These are phyloP conservation scores for Erpetoichthys calabaricus DNA, from an alignment of 2,797 vertebrate species.

Conservation along the genomic window DNA sequence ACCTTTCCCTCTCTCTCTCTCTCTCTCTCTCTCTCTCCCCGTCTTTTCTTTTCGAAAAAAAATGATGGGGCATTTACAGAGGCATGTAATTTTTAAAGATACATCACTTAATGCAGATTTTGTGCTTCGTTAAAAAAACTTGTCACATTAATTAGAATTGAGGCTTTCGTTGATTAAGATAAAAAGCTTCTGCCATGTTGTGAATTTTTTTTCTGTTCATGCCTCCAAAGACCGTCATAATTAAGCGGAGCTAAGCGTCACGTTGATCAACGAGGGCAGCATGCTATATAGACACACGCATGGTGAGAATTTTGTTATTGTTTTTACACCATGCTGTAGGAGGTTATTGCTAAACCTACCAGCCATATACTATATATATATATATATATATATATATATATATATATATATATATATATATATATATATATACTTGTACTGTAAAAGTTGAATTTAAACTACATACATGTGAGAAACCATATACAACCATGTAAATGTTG, in stretches of 20 bases:
- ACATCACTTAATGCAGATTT: constrained; percentile 44
- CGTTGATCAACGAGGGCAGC: too few relatives aligned
- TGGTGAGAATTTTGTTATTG: too few relatives aligned
- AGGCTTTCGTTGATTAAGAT: constrained; percentile 55
- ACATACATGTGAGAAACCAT: too few relatives aligned
- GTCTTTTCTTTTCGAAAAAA: constrained; percentile 23
- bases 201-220: constrained; percentile 14
- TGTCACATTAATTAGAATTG: constrained; percentile 60
- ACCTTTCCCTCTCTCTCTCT: constrained; percentile 20
- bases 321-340: too few relatives aligned
- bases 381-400: too few relatives aligned
- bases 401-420: too few relatives aligned
- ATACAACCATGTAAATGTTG: too few relatives aligned
- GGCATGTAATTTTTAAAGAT: constrained; percentile 27
- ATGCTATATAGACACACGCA: too few relatives aligned
- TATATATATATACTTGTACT: too few relatives aligned
- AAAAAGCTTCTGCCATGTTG: constrained; percentile 36
- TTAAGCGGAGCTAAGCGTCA: constrained; percentile 38
- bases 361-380: too few relatives aligned
- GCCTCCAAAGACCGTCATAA: constrained; percentile 46
- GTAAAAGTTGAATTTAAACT: too few relatives aligned
- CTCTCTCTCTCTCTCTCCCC: background rate
- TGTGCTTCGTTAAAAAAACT: constrained; percentile 31
- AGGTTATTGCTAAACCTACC: too few relatives aligned
- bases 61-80: constrained; percentile 30